phyloP scores from a whole-genome alignment of 2,113 vertebrate genomes.

The Scatophagus argus region DNA sequence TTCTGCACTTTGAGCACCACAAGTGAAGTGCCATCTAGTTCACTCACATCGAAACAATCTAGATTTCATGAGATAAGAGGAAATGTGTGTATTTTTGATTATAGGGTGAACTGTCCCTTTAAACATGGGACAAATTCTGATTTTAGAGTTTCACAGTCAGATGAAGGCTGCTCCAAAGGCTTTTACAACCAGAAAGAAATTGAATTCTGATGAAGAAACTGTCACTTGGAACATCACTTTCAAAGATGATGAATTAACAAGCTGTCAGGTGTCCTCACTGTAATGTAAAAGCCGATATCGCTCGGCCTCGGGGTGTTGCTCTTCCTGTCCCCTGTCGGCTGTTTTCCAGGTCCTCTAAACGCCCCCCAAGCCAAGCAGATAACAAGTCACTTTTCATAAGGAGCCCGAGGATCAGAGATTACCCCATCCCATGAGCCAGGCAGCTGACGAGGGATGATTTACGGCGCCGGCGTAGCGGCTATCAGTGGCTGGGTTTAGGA shows the following conservation, averaged over 20 bases:
- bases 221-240: background rate
- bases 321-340: conserved; percentile 13
- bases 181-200: background rate
- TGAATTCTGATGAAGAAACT: background rate
- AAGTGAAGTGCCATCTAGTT: too few relatives aligned
- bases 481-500: conserved; percentile 62
- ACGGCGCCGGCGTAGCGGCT: conserved; percentile 36
- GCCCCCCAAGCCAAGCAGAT: conserved; percentile 40
- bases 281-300: background rate
- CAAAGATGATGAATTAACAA: too few relatives aligned
- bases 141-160: background rate
- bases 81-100: too few relatives aligned
- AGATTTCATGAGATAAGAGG: too few relatives aligned
- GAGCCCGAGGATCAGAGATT: conserved; percentile 61
- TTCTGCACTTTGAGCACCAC: too few relatives aligned
- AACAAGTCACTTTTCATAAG: conserved; percentile 63
- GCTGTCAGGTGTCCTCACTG: background rate
- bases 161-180: background rate
- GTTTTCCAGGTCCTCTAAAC: conserved; percentile 45
- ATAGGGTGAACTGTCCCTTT: too few relatives aligned
- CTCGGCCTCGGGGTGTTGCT: background rate
- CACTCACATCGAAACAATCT: too few relatives aligned
- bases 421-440: conserved; percentile 51
- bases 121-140: background rate
- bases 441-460: conserved; percentile 70